Conservation (phyloP, 2,888 invertebrate genomes). For the Nomada lathburiana region DNA sequence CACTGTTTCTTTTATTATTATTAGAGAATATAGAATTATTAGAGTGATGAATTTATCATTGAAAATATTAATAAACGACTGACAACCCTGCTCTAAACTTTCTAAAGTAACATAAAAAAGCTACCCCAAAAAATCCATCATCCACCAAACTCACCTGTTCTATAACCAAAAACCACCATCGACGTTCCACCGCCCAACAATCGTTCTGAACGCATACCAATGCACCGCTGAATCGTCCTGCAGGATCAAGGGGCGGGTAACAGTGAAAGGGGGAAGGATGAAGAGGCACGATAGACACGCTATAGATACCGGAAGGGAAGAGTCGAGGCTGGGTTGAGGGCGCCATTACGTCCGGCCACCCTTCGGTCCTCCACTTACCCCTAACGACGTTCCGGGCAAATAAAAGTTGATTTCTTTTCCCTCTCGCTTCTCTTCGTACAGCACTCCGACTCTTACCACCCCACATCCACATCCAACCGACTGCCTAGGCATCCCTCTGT, state of each 20-base stretch:
- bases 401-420: constrained; percentile 78
- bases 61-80: no score
- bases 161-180: neutral
- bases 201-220: neutral
- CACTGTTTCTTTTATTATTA: neutral
- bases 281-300: constrained; percentile 71
- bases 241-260: constrained; percentile 20
- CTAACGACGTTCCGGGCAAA: constrained; percentile 79
- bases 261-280: constrained; percentile 58
- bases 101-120: no score
- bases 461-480: constrained; percentile 41
- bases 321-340: constrained; percentile 75
- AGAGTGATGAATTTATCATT: no score
- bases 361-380: constrained; percentile 77
- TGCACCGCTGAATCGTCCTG: constrained; percentile 28
- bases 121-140: no score
- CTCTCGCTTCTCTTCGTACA: constrained; percentile 61
- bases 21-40: neutral
- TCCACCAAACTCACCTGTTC: neutral
- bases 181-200: neutral
- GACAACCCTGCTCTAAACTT: no score
- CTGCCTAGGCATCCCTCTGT: constrained; percentile 54
- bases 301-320: constrained; percentile 74
- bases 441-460: constrained; percentile 48
- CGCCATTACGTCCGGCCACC: constrained; percentile 80